These are phyloP conservation scores for Ictalurus furcatus DNA, from an alignment of 2,113 vertebrate genomes.

Conservation along the genomic window DNA sequence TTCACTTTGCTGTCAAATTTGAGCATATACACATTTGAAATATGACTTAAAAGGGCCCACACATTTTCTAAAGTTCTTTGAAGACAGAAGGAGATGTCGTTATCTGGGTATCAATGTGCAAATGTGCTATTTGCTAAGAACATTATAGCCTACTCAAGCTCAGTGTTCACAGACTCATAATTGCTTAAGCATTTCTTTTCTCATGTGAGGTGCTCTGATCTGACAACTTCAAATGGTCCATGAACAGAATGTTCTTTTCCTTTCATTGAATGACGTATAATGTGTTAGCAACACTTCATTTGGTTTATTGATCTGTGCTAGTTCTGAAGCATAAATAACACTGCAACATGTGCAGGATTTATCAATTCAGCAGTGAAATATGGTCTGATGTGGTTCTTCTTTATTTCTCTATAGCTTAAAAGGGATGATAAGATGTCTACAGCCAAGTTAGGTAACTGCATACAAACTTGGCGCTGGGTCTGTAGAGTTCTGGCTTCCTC, in stretches of 20 bases:
- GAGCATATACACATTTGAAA: neutral
- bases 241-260: neutral
- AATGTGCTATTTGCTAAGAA: neutral
- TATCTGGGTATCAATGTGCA: slow-evolving; percentile 12
- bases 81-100: neutral
- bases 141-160: neutral
- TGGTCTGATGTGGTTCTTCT: slow-evolving; percentile 29
- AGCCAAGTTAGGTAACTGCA: neutral
- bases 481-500: slow-evolving; percentile 49
- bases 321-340: neutral
- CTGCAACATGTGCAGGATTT: neutral
- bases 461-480: slow-evolving; percentile 1
- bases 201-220: neutral
- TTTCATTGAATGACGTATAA: neutral
- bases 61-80: neutral
- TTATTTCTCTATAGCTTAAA: slow-evolving; percentile 36
- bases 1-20: neutral
- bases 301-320: neutral
- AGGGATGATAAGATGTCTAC: neutral
- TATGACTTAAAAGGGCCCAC: neutral
- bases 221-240: neutral
- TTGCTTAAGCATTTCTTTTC: neutral
- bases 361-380: neutral
- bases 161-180: neutral
- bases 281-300: neutral